Evolutionary conservation across 2,888 invertebrate genomes (phyloP), one percentile per base, ranked within the genome.

Genomic region (Merodon equestris): DNA sequence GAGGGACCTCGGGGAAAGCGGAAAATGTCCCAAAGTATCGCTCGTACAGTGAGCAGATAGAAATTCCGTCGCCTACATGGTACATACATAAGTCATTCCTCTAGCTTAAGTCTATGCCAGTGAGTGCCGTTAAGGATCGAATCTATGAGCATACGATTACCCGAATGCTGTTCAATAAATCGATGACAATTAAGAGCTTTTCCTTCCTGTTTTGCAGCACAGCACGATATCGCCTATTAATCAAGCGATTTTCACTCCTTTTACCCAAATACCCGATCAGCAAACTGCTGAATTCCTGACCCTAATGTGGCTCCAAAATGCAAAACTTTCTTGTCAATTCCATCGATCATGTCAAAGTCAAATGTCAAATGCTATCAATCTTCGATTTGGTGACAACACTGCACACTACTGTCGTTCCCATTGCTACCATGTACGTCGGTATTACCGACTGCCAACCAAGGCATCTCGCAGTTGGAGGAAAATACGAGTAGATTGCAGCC

Each of bases 311-410:
- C 40, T 36, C 56, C 27, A 58, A 77, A 72, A 77, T 72, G 77
- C 72, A 77, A 77, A 67, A 68, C 63, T 58, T 53, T 58, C 64
- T 73, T 79, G 79, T 79, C 79, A 70, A 54, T 79, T 74, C 64
- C 58, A 79, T 79, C 79, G 79, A 79, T 79, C 79, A 74, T 79
- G 64, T 79, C 75, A 74, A 75, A 82, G 82, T 82, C 82, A 82
- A 75, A 82, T 79, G 82, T 82, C 79, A 82, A 75, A 74, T 67
- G 72, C 82, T 79, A 75, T 81, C 82, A 79, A 79, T 82, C 82
- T 75, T 82, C 40, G 74, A 64, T 40, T 58, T 67, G 72, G 67
- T 63, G 77, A 67, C 72, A 72, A 60, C 51, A 51, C 44, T 67
- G 72, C 34, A 57, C 4, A 61, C 57, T 58, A 40, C 44, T 60